phyloP scores from a whole-genome alignment of 2,888 invertebrate species.

The Lepidocyrtoides sp. region DNA sequence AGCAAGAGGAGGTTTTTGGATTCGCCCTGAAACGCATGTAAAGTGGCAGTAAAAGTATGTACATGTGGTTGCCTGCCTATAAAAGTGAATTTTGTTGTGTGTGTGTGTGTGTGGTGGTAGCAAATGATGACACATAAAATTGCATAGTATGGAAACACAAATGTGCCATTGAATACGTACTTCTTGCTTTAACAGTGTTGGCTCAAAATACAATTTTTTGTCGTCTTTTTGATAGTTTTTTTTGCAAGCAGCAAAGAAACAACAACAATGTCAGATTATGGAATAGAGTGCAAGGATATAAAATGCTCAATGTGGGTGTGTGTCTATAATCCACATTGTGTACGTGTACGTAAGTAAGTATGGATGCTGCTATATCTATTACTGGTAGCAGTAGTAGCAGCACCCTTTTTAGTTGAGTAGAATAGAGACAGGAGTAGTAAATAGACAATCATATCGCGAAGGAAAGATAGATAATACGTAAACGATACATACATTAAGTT shows the following conservation, averaged over 20 bases:
- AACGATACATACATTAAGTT: constrained; percentile 57
- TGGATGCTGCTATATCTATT: not conserved
- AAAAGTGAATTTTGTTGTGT: not conserved
- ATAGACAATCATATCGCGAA: not conserved
- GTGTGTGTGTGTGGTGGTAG: not conserved
- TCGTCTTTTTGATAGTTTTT: not conserved
- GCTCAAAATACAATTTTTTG: constrained; percentile 1
- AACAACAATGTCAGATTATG: constrained; percentile 43
- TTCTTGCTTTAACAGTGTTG: constrained; percentile 6
- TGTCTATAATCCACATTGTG: constrained; percentile 1
- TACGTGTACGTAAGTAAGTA: too few relatives aligned
- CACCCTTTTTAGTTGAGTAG: not conserved
- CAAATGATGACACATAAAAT: constrained; percentile 34
- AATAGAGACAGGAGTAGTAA: not conserved
- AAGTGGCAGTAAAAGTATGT: not conserved
- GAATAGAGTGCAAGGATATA: constrained; percentile 33
- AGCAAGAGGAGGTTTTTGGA: constrained; percentile 1
- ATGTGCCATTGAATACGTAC: constrained; percentile 14
- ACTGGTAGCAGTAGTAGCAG: not conserved
- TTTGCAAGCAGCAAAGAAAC: constrained; percentile 10
- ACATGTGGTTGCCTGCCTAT: not conserved
- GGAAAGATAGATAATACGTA: constrained; percentile 37
- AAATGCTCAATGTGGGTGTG: constrained; percentile 24
- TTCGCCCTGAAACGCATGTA: constrained; percentile 30
- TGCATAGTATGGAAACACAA: constrained; percentile 17